phyloP scores from a whole-genome alignment of 2,888 invertebrate genomes.

The Pseudeuparius sepicola region DNA sequence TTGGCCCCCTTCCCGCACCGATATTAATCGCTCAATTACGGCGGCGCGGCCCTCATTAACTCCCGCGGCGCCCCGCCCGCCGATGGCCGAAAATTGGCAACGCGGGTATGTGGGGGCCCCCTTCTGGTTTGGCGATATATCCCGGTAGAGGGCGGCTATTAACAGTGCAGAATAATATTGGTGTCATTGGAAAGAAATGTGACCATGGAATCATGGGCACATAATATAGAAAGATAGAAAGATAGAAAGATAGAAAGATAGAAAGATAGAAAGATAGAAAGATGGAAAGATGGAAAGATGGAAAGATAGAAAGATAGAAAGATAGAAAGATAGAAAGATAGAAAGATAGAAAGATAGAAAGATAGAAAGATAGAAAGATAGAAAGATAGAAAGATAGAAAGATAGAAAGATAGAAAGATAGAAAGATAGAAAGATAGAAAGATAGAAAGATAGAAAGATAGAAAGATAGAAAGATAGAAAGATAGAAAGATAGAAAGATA shows the following conservation, averaged over 20 bases:
- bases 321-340: constrained; percentile 7
- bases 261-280: constrained; percentile 7
- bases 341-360: constrained; percentile 6
- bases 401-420: constrained; percentile 1
- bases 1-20: constrained; percentile 21
- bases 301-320: too few species aligned
- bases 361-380: constrained; percentile 4
- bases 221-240: too few species aligned
- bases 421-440: constrained; percentile 5
- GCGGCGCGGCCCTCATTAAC: constrained; percentile 5
- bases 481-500: constrained; percentile 2
- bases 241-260: constrained; percentile 9
- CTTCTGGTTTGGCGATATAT: too few species aligned
- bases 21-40: constrained; percentile 29
- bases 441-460: constrained; percentile 4
- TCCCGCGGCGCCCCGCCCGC: too few species aligned
- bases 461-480: constrained; percentile 8
- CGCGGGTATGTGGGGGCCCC: too few species aligned
- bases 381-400: constrained; percentile 6
- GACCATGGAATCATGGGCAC: too few species aligned
- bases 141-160: too few species aligned
- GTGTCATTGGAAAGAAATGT: too few species aligned
- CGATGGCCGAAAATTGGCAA: too few species aligned
- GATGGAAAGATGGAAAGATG: too few species aligned
- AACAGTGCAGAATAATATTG: too few species aligned